Percentiles rank a stretch among this genome's conserved stretches.
phyloP scores from a whole-genome alignment of 2,888 invertebrate species.

The Patella caerulea region DNA sequence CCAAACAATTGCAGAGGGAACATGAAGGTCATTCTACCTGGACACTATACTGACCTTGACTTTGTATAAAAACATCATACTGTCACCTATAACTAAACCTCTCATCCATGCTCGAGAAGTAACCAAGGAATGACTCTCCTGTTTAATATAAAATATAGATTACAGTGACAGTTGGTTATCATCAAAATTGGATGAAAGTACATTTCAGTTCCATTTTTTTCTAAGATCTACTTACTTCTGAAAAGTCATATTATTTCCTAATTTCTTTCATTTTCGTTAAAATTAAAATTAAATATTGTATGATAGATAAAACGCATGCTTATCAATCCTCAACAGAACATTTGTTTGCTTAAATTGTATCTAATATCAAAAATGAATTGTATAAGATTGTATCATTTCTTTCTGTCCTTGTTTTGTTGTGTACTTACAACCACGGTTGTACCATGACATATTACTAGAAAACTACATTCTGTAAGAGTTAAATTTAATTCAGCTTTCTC shows the following conservation, averaged over 20 bases:
- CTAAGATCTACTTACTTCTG: too few species aligned
- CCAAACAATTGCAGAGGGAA: too few species aligned
- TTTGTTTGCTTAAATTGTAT: too few species aligned
- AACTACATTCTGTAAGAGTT: constrained; percentile 43
- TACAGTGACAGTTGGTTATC: not conserved
- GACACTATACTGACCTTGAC: constrained; percentile 40
- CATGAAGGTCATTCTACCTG: too few species aligned
- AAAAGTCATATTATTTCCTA: too few species aligned
- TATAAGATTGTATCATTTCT: too few species aligned
- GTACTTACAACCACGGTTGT: constrained; percentile 34
- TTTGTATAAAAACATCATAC: constrained; percentile 53
- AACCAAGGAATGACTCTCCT: constrained; percentile 54
- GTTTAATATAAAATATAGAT: constrained; percentile 13
- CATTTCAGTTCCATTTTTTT: too few species aligned
- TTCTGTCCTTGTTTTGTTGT: constrained; percentile 11
- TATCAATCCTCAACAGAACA: too few species aligned
- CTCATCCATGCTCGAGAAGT: constrained; percentile 43
- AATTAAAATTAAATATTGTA: too few species aligned
- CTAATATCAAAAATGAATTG: too few species aligned
- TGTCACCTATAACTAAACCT: constrained; percentile 57
- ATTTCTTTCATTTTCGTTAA: too few species aligned
- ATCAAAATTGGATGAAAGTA: not conserved
- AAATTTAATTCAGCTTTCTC: constrained; percentile 33
- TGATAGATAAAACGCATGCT: too few species aligned
- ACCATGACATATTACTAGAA: constrained; percentile 34